Evolutionary conservation across 2,888 invertebrate genomes (phyloP).

Genomic region (Notodonta ziczac): DNA sequence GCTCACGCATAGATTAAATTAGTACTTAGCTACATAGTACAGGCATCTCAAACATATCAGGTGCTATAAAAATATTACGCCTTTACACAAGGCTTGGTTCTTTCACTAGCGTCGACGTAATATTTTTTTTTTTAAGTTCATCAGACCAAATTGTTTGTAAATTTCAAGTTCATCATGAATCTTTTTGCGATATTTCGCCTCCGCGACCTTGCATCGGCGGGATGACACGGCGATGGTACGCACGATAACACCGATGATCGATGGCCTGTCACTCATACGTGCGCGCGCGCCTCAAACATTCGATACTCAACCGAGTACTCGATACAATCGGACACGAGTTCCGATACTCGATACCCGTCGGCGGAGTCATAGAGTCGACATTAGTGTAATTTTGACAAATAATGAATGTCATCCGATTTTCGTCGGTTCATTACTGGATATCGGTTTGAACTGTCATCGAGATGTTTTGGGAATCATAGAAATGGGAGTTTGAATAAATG

Average conservation of each 20-base stretch:
- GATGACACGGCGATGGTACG: slow-evolving; percentile 57
- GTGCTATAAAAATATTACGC: too few species aligned
- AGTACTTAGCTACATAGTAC: too few species aligned
- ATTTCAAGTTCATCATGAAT: neutral
- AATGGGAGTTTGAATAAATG: slow-evolving; percentile 32
- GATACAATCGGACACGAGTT: slow-evolving; percentile 47
- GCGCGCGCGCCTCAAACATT: slow-evolving; percentile 48
- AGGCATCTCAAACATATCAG: too few species aligned
- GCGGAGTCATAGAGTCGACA: slow-evolving; percentile 34
- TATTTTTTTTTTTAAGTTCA: too few species aligned
- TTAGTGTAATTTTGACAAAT: slow-evolving; percentile 39
- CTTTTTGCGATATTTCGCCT: neutral
- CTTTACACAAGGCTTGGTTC: too few species aligned
- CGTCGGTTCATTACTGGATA: slow-evolving; percentile 52
- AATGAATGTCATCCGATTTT: slow-evolving; percentile 49
- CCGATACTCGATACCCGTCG: slow-evolving; percentile 37
- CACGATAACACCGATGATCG: slow-evolving; percentile 60
- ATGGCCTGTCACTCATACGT: slow-evolving; percentile 54
- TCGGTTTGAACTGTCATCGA: slow-evolving; percentile 57
- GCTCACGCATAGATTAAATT: too few species aligned
- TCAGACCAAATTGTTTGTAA: too few species aligned
- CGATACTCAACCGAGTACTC: slow-evolving; percentile 45
- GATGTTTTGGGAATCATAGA: slow-evolving; percentile 35
- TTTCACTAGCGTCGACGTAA: too few species aligned
- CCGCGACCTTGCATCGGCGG: slow-evolving; percentile 56